These are phyloP conservation scores for Oconnorella tubifera DNA, from an alignment of 2,888 invertebrate genomes.

Conservation along the genomic window DNA sequence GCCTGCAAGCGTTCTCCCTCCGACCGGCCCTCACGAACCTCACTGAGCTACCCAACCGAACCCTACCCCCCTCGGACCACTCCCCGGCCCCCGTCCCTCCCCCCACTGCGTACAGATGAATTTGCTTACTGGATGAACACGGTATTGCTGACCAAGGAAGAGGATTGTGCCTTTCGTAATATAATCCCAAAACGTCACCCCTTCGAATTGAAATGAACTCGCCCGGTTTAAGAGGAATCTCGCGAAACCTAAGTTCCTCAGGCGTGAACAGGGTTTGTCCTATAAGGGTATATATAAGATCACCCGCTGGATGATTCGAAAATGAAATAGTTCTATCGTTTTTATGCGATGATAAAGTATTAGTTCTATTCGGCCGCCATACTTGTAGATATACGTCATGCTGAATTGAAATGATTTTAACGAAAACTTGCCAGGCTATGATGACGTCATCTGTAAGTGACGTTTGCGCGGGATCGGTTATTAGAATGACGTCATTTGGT, in stretches of 20 bases:
- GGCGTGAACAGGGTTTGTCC: conserved; percentile 34
- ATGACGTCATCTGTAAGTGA: conserved; percentile 25
- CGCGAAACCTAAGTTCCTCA: conserved; percentile 29
- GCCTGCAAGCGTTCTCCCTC: conserved; percentile 23
- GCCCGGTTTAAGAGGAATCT: conserved; percentile 17
- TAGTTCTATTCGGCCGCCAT: background rate
- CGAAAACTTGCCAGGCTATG: conserved; percentile 31
- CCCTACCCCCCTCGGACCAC: background rate
- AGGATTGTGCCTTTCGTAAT: conserved; percentile 27
- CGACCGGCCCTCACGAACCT: conserved; percentile 19
- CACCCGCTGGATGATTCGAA: background rate
- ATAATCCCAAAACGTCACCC: conserved; percentile 32
- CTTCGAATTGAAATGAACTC: conserved; percentile 24
- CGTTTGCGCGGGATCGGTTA: conserved; percentile 31
- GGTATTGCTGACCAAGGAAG: conserved; percentile 29
- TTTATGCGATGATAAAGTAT: background rate
- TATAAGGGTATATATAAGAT: conserved; percentile 26
- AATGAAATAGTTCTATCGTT: background rate
- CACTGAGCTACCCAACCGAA: conserved; percentile 19
- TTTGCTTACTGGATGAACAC: conserved; percentile 22
- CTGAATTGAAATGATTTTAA: conserved; percentile 27
- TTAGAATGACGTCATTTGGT: conserved; percentile 19
- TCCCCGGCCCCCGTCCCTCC: conserved; percentile 2
- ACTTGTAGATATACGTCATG: conserved; percentile 21
- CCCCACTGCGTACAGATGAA: conserved; percentile 9